These are phyloP conservation scores for Megastigmus dorsalis DNA, from an alignment of 2,888 invertebrate species.

Conservation along the genomic window DNA sequence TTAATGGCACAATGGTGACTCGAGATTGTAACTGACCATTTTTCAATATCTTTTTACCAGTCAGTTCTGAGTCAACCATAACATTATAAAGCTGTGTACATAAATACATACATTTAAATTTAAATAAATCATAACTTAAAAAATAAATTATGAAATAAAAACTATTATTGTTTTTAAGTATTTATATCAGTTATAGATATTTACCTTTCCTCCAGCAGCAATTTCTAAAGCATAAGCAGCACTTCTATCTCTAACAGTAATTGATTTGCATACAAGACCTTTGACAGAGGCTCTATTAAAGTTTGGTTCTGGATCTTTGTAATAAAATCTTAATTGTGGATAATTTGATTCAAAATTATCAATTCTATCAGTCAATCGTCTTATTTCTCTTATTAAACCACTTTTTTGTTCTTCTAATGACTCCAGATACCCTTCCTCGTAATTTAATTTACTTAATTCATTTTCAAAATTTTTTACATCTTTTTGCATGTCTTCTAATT, in stretches of 20 bases:
- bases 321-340: constrained; percentile 81
- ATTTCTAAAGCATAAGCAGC: constrained; percentile 89
- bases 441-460: constrained; percentile 77
- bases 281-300: constrained; percentile 82
- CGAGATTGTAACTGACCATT: constrained; percentile 86
- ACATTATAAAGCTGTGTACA: constrained; percentile 87
- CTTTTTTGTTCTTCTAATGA: constrained; percentile 76
- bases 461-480: constrained; percentile 78
- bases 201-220: constrained; percentile 88
- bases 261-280: constrained; percentile 88
- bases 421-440: constrained; percentile 79
- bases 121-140: constrained; percentile 11
- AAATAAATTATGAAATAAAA: constrained; percentile 5
- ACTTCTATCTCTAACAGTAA: constrained; percentile 82
- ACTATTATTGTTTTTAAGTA: no score
- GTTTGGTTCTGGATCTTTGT: constrained; percentile 85
- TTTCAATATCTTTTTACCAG: constrained; percentile 89
- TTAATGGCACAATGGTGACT: constrained; percentile 92
- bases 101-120: background rate
- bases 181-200: constrained; percentile 58
- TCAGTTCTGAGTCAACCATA: constrained; percentile 90
- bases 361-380: constrained; percentile 76
- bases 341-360: constrained; percentile 78
- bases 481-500: constrained; percentile 77
- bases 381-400: constrained; percentile 77